These are phyloP conservation scores for Scarus forsteni DNA, from an alignment of 2,797 vertebrate genomes.

Conservation along the genomic window DNA sequence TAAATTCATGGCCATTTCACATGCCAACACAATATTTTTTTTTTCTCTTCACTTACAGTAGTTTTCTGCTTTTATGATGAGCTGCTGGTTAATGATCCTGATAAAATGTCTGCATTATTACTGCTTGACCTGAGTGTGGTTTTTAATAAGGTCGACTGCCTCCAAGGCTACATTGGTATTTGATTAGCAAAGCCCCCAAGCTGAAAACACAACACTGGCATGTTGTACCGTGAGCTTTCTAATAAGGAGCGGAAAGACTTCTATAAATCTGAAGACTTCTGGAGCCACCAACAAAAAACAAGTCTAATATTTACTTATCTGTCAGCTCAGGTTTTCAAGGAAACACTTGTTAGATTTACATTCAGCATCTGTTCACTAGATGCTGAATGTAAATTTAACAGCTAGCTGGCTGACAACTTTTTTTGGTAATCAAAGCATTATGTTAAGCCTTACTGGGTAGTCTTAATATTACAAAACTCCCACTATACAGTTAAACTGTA, in stretches of 20 bases:
- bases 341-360: too few species aligned
- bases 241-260: neutral
- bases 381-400: neutral
- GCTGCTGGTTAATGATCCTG: slow-evolving; percentile 18
- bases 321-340: neutral
- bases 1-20: neutral
- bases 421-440: too few species aligned
- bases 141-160: slow-evolving; percentile 10
- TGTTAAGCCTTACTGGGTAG: too few species aligned
- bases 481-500: too few species aligned
- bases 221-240: neutral
- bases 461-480: too few species aligned
- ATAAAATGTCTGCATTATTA: neutral
- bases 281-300: neutral
- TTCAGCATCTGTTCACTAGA: neutral
- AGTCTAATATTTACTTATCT: neutral
- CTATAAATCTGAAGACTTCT: neutral
- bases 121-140: neutral
- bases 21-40: neutral
- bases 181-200: neutral
- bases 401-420: too few species aligned
- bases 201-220: neutral
- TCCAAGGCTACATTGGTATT: slow-evolving; percentile 2
- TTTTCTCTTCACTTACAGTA: neutral
- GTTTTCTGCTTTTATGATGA: slow-evolving; percentile 5